These are phyloP conservation scores for Magallana ariakensis DNA, from an alignment of 1,140 invertebrate species.

Conservation along the genomic window DNA sequence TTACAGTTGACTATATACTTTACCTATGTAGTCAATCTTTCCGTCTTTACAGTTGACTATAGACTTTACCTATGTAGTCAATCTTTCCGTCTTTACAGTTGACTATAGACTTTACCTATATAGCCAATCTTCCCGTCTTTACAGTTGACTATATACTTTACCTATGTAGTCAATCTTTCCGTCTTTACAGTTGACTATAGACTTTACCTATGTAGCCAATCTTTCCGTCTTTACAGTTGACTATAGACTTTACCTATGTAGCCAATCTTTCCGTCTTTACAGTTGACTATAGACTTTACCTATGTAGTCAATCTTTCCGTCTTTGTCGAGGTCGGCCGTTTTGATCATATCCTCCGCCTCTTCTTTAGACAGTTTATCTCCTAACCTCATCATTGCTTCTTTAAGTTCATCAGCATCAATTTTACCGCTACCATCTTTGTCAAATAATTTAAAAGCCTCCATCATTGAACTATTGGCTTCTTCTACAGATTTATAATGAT, in stretches of 20 bases:
- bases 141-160: neutral
- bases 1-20: slow-evolving; percentile 76
- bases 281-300: slow-evolving; percentile 43
- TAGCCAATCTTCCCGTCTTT: too few relatives aligned
- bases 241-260: too few relatives aligned
- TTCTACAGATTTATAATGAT: slow-evolving; percentile 32
- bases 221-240: too few relatives aligned
- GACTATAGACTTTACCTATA: too few relatives aligned
- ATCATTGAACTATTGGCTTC: slow-evolving; percentile 86
- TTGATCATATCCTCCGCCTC: slow-evolving; percentile 91
- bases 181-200: too few relatives aligned
- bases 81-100: too few relatives aligned
- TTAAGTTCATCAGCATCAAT: slow-evolving; percentile 62
- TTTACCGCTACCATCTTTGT: slow-evolving; percentile 96
- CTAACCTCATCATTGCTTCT: slow-evolving; percentile 50
- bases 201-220: too few relatives aligned
- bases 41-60: too few relatives aligned
- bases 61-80: too few relatives aligned
- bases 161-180: slow-evolving; percentile 46
- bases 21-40: too few relatives aligned
- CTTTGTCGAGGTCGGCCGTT: slow-evolving; percentile 93
- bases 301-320: slow-evolving; percentile 78
- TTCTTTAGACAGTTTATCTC: slow-evolving; percentile 44
- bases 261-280: too few relatives aligned
- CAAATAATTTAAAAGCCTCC: slow-evolving; percentile 98